Evolutionary conservation across 2,888 invertebrate genomes (phyloP).

Genomic region (Silvanus unidentatus): DNA sequence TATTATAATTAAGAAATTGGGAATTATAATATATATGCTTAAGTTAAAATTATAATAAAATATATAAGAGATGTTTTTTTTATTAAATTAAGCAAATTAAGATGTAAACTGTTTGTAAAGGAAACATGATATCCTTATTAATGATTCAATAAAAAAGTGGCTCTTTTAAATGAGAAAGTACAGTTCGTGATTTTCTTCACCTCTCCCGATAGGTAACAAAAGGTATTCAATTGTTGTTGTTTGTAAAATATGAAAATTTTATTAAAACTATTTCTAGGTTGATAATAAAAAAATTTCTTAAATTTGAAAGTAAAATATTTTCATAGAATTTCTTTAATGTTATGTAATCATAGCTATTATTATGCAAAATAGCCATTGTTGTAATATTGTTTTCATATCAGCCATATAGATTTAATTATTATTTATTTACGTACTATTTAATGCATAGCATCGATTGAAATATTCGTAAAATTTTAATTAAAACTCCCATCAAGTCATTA

Average conservation of each 20-base stretch:
- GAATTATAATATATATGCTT: no score
- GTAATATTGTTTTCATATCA: constrained; percentile 21
- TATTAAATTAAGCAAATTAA: no score
- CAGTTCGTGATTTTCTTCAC: constrained; percentile 15
- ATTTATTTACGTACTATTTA: constrained; percentile 30
- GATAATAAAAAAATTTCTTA: constrained; percentile 20
- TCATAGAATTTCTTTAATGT: constrained; percentile 26
- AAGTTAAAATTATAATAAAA: no score
- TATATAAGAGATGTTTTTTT: no score
- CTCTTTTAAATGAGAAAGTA: constrained; percentile 11
- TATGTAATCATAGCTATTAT: constrained; percentile 27
- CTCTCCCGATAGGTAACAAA: constrained; percentile 7
- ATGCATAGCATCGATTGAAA: constrained; percentile 20
- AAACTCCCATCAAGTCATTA: constrained; percentile 15
- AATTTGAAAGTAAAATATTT: constrained; percentile 28
- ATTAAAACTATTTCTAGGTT: not conserved
- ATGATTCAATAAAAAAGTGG: constrained; percentile 11
- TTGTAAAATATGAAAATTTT: constrained; percentile 11
- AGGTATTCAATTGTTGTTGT: constrained; percentile 16
- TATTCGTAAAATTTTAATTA: constrained; percentile 12
- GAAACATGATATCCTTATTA: no score
- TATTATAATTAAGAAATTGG: no score
- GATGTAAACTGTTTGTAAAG: no score
- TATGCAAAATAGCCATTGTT: constrained; percentile 33
- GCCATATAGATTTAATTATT: constrained; percentile 15